Evolutionary conservation across 2,797 vertebrate genomes (phyloP).

Genomic region (Gymnothorax javanicus): DNA sequence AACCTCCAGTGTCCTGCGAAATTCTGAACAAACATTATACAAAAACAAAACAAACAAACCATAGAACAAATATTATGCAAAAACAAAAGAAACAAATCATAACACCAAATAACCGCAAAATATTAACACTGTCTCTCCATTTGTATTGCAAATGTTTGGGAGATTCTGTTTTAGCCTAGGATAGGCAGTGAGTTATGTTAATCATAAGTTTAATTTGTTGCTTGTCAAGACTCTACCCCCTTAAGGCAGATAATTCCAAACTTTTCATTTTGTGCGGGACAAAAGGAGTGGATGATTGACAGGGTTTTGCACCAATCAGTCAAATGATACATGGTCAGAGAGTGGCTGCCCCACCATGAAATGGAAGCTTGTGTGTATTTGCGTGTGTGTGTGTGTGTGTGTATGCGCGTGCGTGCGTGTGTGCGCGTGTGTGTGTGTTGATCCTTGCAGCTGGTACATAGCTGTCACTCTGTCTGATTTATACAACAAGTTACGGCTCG

Average conservation of each 20-base stretch:
- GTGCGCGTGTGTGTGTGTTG: neutral
- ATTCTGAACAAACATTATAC: neutral
- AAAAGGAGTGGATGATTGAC: neutral
- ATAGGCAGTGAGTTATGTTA: neutral
- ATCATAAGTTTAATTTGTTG: neutral
- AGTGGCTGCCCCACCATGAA: neutral
- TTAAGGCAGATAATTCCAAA: neutral
- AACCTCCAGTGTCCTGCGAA: neutral
- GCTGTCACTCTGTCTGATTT: constrained; percentile 34
- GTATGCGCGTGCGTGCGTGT: constrained; percentile 3
- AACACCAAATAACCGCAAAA: neutral
- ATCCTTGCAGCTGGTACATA: constrained; percentile 7
- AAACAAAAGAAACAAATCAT: neutral
- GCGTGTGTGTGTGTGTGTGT: neutral
- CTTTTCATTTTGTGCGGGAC: neutral
- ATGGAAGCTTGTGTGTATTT: constrained; percentile 1
- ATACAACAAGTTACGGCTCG: constrained; percentile 42
- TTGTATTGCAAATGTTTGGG: neutral
- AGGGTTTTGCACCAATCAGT: neutral
- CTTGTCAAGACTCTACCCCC: neutral
- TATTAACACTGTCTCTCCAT: neutral
- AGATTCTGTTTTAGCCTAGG: neutral
- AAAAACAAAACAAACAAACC: neutral
- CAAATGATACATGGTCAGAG: neutral
- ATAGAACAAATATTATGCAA: neutral